phyloP scores from a whole-genome alignment of 2,888 invertebrate genomes.

The Lasius platythorax region DNA sequence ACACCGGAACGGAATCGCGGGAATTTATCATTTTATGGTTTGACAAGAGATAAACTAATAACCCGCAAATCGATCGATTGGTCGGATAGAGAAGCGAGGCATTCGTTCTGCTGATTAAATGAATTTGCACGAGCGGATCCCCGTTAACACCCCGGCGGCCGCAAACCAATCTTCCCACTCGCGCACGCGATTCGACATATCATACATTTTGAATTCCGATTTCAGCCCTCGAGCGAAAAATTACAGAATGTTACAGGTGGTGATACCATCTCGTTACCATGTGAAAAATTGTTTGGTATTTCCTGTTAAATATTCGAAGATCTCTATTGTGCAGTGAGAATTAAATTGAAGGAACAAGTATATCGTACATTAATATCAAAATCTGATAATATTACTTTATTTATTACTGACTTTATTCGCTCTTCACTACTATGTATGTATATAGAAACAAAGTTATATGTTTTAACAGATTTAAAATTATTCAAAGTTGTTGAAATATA shows the following conservation, averaged over 20 bases:
- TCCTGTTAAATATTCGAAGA: background rate
- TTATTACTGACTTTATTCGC: background rate
- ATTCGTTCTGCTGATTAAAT: constrained; percentile 50
- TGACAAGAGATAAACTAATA: constrained; percentile 66
- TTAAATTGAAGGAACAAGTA: background rate
- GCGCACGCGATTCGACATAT: background rate
- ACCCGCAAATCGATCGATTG: constrained; percentile 63
- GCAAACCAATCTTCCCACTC: background rate
- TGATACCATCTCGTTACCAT: background rate
- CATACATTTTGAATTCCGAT: constrained; percentile 22
- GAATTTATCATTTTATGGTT: background rate
- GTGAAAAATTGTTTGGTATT: background rate
- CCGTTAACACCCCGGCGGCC: constrained; percentile 44
- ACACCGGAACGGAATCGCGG: background rate
- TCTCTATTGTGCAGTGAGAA: background rate
- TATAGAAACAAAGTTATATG: background rate
- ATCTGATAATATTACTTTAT: background rate
- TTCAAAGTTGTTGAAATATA: background rate
- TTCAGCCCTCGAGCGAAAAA: constrained; percentile 15
- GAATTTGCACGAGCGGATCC: constrained; percentile 57
- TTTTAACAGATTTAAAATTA: constrained; percentile 4
- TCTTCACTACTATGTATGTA: background rate
- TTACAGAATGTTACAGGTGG: background rate
- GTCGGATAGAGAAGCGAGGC: constrained; percentile 13
- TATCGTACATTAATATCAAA: background rate